Evolutionary conservation across 2,888 invertebrate species (phyloP).

Genomic region (Apotomis turbidana): DNA sequence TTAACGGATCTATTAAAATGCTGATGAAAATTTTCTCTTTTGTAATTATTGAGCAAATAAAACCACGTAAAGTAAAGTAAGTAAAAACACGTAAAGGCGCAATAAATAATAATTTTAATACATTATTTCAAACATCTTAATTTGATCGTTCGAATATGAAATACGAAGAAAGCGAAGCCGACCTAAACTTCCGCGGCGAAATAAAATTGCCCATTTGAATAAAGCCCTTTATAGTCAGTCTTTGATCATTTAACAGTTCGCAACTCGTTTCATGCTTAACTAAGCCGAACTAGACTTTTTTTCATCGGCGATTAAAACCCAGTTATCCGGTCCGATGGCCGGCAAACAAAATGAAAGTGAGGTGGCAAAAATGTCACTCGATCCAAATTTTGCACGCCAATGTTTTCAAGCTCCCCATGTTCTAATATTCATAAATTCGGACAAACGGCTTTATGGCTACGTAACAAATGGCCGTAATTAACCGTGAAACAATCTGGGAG

Average conservation of each 20-base stretch:
- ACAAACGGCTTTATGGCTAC: constrained; percentile 51
- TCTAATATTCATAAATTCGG: constrained; percentile 66
- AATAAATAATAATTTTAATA: background rate
- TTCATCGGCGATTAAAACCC: constrained; percentile 68
- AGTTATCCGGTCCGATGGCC: constrained; percentile 63
- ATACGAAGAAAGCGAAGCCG: constrained; percentile 30
- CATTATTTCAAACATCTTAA: constrained; percentile 1
- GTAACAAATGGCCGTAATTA: constrained; percentile 68
- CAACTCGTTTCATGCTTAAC: constrained; percentile 68
- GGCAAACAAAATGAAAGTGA: constrained; percentile 59
- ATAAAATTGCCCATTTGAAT: constrained; percentile 51
- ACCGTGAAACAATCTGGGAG: constrained; percentile 65
- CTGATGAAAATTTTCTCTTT: no score
- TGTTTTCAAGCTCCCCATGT: constrained; percentile 41
- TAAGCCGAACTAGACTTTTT: constrained; percentile 51
- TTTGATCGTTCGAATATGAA: constrained; percentile 21
- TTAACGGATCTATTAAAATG: no score
- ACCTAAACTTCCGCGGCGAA: constrained; percentile 31
- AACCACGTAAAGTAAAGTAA: no score
- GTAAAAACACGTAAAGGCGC: no score
- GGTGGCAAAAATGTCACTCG: constrained; percentile 42
- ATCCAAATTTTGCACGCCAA: constrained; percentile 30
- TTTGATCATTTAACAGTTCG: constrained; percentile 72
- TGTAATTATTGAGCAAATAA: no score
- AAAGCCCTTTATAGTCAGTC: constrained; percentile 55